phyloP scores from a whole-genome alignment of 2,113 vertebrate genomes.

The Hirundichthys speculiger region DNA sequence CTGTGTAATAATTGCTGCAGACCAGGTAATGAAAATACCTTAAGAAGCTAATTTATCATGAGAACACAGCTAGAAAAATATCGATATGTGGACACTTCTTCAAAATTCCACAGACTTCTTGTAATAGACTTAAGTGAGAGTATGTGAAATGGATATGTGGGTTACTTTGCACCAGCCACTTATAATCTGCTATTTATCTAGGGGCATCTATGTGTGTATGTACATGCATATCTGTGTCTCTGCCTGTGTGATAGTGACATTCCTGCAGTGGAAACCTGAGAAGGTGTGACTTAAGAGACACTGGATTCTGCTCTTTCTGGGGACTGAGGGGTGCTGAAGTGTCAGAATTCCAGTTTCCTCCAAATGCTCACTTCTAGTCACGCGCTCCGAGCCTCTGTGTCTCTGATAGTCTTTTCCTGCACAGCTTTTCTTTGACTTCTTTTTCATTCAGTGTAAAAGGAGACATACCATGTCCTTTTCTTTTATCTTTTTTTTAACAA shows the following conservation, averaged over 20 bases:
- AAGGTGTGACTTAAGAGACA: constrained; percentile 72
- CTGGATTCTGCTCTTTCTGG: constrained; percentile 67
- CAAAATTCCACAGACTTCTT: constrained; percentile 14
- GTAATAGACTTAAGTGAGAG: constrained; percentile 39
- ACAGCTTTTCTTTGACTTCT: constrained; percentile 9
- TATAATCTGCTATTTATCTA: constrained; percentile 56
- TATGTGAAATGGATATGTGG: constrained; percentile 41
- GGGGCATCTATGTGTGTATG: constrained; percentile 15
- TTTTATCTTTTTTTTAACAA: no score
- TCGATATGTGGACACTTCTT: no score
- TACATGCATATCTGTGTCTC: no score
- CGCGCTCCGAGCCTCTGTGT: constrained; percentile 49
- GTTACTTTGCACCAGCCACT: constrained; percentile 38
- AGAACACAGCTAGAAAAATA: not conserved
- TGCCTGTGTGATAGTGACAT: constrained; percentile 46
- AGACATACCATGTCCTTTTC: constrained; percentile 14
- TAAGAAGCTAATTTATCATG: not conserved
- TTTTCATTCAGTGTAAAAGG: constrained; percentile 23
- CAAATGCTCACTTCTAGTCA: constrained; percentile 55
- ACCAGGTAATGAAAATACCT: not conserved
- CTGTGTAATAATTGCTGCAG: not conserved
- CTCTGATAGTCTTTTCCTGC: constrained; percentile 31
- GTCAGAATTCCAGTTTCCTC: constrained; percentile 73
- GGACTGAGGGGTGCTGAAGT: constrained; percentile 65
- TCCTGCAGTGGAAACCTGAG: constrained; percentile 72